Base-by-base conservation (phyloP, 2,113 vertebrate species). In the Rhinogobius similis region DNA sequence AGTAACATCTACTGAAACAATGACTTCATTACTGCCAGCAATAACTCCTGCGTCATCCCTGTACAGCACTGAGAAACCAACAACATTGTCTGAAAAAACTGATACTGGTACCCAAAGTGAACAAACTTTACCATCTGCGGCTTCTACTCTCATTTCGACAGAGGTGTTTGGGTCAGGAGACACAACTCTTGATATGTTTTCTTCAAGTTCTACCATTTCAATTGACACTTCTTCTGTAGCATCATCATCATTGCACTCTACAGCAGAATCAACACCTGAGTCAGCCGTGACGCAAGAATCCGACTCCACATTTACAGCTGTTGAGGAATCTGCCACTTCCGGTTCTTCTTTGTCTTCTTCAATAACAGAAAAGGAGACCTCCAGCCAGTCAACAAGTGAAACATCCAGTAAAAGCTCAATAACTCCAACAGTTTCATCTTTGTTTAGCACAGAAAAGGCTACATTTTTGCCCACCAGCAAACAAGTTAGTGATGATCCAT, bases 381-480 rank as follows among this genome's bases (percentile, higher is more conserved):
- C 39, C 11, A 20, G 5, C 8, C 43, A 26, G 4, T 10, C 39
- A 1, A 64, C 11, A 53, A 48, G 7, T 43, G 48, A 62, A 10
- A 23, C 9, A 21, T 38, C 16, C 0, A 43, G 1, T 8, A 62
- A 26, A 55, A 12, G 21, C 4, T 55, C 52, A 21, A 1, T 18
- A 48, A 1, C 10, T 29, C 4, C 44, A 1, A 52, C 65, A 36
- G 62, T 12, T 1, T 69, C 72, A 2, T 72, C 79, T 13, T 20
- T 74, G 16, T 65, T 36, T 20, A 61, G 65, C 18, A 75, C 80
- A 41, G 64, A 78, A 27, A 77, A 59, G 1, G 16, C 75, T 43
- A 44, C 70, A 53, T 27, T 50, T n/a, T 46, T 53, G 5, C 12
- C 53, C 32, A 43, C 14, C 14, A 29, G 16, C 53, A 12, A 32